Evolutionary conservation across 1,140 invertebrate genomes (phyloP), one percentile per base, ranked within the genome.

Genomic region (Anoplophora glabripennis): DNA sequence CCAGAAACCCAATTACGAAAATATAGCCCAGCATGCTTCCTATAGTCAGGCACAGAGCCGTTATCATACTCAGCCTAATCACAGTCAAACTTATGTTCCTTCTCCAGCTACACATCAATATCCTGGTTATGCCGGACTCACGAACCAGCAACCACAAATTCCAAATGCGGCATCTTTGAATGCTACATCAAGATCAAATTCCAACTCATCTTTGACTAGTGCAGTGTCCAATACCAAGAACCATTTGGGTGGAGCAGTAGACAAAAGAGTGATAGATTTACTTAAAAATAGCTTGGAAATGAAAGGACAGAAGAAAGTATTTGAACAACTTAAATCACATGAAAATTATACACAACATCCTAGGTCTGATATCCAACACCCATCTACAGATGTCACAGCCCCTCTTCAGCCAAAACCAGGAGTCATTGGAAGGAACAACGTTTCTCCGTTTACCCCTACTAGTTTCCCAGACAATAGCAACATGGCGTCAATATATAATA

Each of bases 281-380:
- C 68, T 89, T 38, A 78, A 86, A 63, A 86, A 83, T 61, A 88
- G 82, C 69, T 74, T 88, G 58, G 86, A 89, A 75, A 84, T 80
- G 34, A 87, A 86, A 71, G 83, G 82, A 18, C 67, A 78, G 57
- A 79, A 79, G 66, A 71, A 74, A 56, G 65, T 66, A 37, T 65
- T 64, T 38, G 77, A 77, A 59, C 75, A 74, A 47, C 51, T 57
- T 36, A 68, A 72, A 42, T 58, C 56, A 7, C 55, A 52, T 21
- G 61, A 66, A 54, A 61, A 66, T 17, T 59, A 64, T 10, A 15
- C 42, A 38, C 48, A 41, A 12, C 61, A 64, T 54, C 59, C 61
- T 12, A 45, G 65, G 28, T 59, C 62, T 15, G 72, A 71, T 18
- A 57, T 76, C 2, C 72, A 73, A 44, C 73, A 75, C 41, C 73